Conservation (phyloP, 64 coral and sea anemone species). For the Orbicella faveolata region DNA sequence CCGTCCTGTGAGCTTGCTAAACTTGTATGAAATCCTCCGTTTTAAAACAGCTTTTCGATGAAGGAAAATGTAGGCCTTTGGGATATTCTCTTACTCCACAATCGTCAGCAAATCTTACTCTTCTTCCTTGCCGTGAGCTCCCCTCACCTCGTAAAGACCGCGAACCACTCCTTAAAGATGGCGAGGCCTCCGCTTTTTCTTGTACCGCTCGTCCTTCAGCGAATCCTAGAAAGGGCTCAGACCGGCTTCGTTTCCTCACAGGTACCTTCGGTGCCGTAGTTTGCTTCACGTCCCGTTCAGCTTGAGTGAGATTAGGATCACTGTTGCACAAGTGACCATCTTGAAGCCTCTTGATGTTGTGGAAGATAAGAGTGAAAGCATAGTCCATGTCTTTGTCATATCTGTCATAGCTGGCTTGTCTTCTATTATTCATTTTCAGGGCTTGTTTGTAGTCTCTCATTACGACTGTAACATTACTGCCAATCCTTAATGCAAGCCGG, state of each 20-base stretch:
- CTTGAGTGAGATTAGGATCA: neutral
- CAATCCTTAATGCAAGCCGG: too few species aligned
- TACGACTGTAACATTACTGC: neutral
- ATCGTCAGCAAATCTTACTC: conserved; percentile 15
- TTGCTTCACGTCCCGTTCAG: neutral
- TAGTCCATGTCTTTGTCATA: conserved; percentile 25
- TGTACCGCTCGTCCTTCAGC: neutral
- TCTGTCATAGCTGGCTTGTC: neutral
- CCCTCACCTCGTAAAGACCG: neutral
- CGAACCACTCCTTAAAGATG: neutral
- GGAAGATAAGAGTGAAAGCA: conserved; percentile 24
- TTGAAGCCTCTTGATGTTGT: conserved; percentile 40
- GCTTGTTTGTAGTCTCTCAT: neutral
- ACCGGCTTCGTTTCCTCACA: conserved; percentile 10
- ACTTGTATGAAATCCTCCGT: neutral
- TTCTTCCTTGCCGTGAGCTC: neutral
- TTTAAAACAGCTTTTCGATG: neutral
- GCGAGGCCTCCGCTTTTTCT: neutral
- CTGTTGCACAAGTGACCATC: conserved; percentile 12
- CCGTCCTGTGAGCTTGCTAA: neutral
- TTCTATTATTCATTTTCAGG: neutral
- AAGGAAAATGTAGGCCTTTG: neutral
- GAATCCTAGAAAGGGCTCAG: neutral
- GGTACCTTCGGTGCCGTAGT: neutral
- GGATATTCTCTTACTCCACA: neutral